Evolutionary conservation across 2,888 invertebrate genomes (phyloP), one percentile per base, ranked within the genome.

Genomic region (Xanthostigma xanthostigma): DNA sequence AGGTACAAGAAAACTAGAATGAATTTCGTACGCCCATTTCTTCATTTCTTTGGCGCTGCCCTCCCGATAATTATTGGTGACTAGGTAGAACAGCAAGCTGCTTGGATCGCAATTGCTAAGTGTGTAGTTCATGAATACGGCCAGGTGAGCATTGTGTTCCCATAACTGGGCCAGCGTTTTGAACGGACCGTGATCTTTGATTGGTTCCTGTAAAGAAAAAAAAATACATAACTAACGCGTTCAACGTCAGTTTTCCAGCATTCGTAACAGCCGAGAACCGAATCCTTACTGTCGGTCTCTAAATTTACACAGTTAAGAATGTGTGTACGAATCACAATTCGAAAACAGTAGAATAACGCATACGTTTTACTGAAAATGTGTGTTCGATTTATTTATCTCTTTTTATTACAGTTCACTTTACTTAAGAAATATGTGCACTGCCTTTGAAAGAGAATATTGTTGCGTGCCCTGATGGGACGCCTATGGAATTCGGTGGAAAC

Each of bases 11-110:
- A 96, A 96, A 60, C 91, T 90, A 56, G 95, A 95, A 70, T 94
- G 93, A 62, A 97, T 93, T 75, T 98, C 97, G 71, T 96, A 97
- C 4, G 96, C 96, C 96, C 97, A 98, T 65, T 94, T 90, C 49
- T 91, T 80, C 79, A 96, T 86, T 62, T 97, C 94, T 69, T 89
- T 86, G 48, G 80, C 74, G 56, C 81, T 82, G 45, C 89, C 90
- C 59, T 83, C 77, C 61, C 89, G 88, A 71, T 89, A 96, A 48
- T 86, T 74, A 64, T 93, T 91, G 53, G 95, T 91, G 62, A 97
- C 80, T 56, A 96, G 76, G 67, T 95, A 91, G 70, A 98, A 86
- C 54, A 77, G 64, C 42, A 67, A 53, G 58, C 76, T 76, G 61
- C 53, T 60, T 46, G 61, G 89, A 70, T 90, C 88, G 58, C 82